Conservation (phyloP, 1,140 invertebrate genomes). For the Tetranychus cinnabarinus region DNA sequence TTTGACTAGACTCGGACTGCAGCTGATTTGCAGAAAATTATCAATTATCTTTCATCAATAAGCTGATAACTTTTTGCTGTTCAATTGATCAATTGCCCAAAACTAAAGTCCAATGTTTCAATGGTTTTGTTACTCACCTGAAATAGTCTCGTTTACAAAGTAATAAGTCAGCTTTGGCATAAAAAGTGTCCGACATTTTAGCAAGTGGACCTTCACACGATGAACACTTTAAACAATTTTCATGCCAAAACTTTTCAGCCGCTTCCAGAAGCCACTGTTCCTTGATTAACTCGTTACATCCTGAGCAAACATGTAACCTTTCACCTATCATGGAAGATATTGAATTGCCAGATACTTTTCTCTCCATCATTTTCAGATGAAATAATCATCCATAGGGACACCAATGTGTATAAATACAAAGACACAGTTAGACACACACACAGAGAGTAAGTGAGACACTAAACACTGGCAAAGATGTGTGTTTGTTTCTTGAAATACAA, state of each 20-base stretch:
- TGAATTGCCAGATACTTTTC: neutral
- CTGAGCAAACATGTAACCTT: constrained; percentile 20
- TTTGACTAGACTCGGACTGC: too few relatives aligned
- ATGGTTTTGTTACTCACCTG: constrained; percentile 31
- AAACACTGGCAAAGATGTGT: too few relatives aligned
- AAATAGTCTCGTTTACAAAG: constrained; percentile 79
- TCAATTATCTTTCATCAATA: too few relatives aligned
- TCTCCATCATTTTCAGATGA: neutral
- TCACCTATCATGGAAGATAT: neutral
- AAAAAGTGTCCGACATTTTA: constrained; percentile 71
- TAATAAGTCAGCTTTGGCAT: constrained; percentile 73
- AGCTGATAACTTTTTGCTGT: too few relatives aligned
- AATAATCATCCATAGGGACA: too few relatives aligned
- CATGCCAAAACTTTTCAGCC: constrained; percentile 73
- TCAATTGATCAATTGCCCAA: too few relatives aligned
- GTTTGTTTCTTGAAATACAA: too few relatives aligned
- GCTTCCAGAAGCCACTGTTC: constrained; percentile 29
- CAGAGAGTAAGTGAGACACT: too few relatives aligned
- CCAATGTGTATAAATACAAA: too few relatives aligned
- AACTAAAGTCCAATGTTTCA: too few relatives aligned
- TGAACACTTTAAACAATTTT: constrained; percentile 76
- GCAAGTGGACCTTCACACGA: constrained; percentile 75
- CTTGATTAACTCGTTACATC: constrained; percentile 26
- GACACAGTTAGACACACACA: too few relatives aligned
- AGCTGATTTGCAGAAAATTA: too few relatives aligned